A percentile compares a stretch with the other conserved stretches of the same genome.
These are phyloP conservation scores for Danio albolineatus DNA, from an alignment of 2,797 vertebrate genomes.

Conservation along the genomic window DNA sequence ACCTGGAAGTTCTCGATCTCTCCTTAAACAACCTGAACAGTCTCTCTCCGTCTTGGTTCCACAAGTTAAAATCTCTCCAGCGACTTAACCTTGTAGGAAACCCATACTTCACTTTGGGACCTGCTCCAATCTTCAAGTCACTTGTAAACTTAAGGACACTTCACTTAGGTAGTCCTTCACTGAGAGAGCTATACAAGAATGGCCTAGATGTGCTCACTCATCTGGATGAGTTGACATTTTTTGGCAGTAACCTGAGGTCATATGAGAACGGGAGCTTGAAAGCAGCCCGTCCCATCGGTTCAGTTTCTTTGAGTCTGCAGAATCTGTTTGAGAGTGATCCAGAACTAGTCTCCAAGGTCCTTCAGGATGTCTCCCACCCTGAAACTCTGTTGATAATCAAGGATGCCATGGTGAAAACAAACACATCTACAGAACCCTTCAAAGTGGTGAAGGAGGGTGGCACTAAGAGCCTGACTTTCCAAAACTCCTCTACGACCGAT, in stretches of 20 bases:
- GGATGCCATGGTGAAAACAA: slow-evolving; percentile 51
- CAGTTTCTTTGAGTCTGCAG: slow-evolving; percentile 65
- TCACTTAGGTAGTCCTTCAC: slow-evolving; percentile 67
- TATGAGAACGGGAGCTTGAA: slow-evolving; percentile 71
- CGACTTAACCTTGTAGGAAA: slow-evolving; percentile 77
- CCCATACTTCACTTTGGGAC: slow-evolving; percentile 74
- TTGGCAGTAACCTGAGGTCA: slow-evolving; percentile 64
- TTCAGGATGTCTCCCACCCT: slow-evolving; percentile 71
- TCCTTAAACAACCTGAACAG: slow-evolving; percentile 74
- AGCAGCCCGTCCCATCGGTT: slow-evolving; percentile 59
- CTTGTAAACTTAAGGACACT: slow-evolving; percentile 72
- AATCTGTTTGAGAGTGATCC: not conserved
- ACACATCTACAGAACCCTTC: not conserved
- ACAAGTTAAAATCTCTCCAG: slow-evolving; percentile 71
- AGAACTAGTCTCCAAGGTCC: slow-evolving; percentile 59
- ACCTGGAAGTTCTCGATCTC: slow-evolving; percentile 77
- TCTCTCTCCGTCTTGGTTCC: slow-evolving; percentile 78
- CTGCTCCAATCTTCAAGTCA: slow-evolving; percentile 69
- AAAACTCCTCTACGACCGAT: slow-evolving; percentile 68
- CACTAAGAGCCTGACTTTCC: slow-evolving; percentile 67
- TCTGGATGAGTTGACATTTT: slow-evolving; percentile 74
- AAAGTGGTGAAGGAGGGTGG: slow-evolving; percentile 36
- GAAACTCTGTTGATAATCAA: slow-evolving; percentile 70
- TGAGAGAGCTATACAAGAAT: slow-evolving; percentile 66
- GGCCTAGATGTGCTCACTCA: slow-evolving; percentile 73